These are phyloP conservation scores for Amia ocellicauda DNA, from an alignment of 2,113 vertebrate genomes.

Conservation along the genomic window DNA sequence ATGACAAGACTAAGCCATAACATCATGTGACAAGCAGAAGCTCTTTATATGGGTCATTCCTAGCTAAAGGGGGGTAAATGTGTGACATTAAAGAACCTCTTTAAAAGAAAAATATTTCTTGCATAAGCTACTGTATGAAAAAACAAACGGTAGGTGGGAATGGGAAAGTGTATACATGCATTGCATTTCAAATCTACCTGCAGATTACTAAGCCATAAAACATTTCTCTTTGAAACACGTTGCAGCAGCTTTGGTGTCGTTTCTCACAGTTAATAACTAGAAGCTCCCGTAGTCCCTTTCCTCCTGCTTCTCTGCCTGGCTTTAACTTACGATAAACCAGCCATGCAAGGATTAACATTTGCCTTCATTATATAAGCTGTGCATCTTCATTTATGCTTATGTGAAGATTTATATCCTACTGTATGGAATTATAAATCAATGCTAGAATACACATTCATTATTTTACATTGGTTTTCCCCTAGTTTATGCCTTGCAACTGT, in stretches of 20 bases:
- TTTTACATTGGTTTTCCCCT: background rate
- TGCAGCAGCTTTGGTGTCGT: no score
- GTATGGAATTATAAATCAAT: slow-evolving; percentile 5
- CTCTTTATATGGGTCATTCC: background rate
- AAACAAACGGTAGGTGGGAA: background rate
- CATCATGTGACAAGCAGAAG: slow-evolving; percentile 5
- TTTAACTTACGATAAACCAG: background rate
- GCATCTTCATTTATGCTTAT: background rate
- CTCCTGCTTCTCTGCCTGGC: background rate
- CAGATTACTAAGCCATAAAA: background rate
- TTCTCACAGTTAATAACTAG: background rate
- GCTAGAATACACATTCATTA: background rate
- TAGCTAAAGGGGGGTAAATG: background rate
- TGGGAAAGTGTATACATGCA: background rate
- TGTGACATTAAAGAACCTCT: background rate
- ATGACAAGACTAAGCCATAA: background rate
- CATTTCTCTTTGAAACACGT: background rate
- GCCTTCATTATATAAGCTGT: background rate
- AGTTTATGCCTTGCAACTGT: background rate
- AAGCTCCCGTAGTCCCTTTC: background rate
- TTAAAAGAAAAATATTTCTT: background rate
- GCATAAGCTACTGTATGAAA: background rate
- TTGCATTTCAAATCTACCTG: background rate
- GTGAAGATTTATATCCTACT: background rate
- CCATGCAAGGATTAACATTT: background rate